phyloP scores from a whole-genome alignment of 2,113 vertebrate species.

The Psammodynastes pulverulentus region DNA sequence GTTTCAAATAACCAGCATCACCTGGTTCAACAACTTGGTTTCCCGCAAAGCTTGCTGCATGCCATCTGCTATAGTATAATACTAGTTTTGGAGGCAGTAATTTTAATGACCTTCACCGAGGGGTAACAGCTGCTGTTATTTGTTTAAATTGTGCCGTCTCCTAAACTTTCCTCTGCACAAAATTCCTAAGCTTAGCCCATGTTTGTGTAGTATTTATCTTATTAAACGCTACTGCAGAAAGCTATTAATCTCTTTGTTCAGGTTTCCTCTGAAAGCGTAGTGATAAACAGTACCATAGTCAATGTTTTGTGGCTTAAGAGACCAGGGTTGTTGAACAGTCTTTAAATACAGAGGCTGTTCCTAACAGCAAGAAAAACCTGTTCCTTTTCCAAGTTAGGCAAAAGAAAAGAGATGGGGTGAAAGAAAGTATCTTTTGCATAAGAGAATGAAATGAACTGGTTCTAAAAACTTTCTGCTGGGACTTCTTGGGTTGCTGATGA shows the following conservation, averaged over 20 bases:
- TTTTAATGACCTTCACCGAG: not conserved
- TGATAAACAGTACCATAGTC: not conserved
- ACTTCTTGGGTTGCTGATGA: not conserved
- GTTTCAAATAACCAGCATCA: not conserved
- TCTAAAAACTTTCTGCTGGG: not conserved
- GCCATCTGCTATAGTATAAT: not conserved
- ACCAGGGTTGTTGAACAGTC: not conserved
- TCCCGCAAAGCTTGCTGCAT: not conserved
- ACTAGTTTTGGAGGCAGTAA: not conserved
- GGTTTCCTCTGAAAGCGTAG: not conserved
- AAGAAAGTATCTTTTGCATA: not conserved
- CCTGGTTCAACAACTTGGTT: not conserved
- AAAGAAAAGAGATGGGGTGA: not conserved
- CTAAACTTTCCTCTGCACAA: not conserved
- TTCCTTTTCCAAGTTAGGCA: not conserved
- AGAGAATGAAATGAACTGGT: not conserved
- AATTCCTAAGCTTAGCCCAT: not conserved
- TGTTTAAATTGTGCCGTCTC: not conserved
- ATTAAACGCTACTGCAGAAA: not conserved
- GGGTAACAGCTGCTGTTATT: not conserved
- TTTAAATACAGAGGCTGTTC: not conserved
- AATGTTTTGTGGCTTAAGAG: not conserved
- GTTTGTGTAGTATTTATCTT: not conserved
- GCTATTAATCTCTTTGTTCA: not conserved
- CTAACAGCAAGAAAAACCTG: not conserved